Conservation (phyloP, 2,888 invertebrate species). For the Petrophora chlorosata region DNA sequence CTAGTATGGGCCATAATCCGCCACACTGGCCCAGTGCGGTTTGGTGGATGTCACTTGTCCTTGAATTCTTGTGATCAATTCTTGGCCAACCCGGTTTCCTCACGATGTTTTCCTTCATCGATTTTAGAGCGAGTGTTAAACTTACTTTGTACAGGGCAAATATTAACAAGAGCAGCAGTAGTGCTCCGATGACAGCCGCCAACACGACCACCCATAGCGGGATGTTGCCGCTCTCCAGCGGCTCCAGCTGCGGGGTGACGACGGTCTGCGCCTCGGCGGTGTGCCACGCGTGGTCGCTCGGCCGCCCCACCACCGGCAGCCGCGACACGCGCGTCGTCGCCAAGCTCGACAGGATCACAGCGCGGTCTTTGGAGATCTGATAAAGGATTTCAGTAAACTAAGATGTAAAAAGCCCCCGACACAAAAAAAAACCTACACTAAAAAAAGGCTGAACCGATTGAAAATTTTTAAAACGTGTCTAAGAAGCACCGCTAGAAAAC, state of each 20-base stretch:
- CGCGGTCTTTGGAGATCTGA: conserved; percentile 68
- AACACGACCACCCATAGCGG: conserved; percentile 94
- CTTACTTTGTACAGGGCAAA: conserved; percentile 92
- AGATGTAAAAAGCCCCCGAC: no score
- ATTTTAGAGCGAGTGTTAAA: neutral
- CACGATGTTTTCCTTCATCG: neutral
- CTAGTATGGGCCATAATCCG: no score
- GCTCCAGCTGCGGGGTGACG: conserved; percentile 86
- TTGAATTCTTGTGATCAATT: no score
- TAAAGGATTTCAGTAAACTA: no score
- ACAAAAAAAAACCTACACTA: no score
- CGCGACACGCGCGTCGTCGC: conserved; percentile 88
- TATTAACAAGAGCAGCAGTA: conserved; percentile 90
- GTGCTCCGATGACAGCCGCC: conserved; percentile 91
- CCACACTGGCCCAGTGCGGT: no score
- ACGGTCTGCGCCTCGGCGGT: conserved; percentile 89
- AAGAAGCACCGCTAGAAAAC: no score
- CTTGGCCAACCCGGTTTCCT: no score
- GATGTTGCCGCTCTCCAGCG: conserved; percentile 86
- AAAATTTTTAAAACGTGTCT: no score
- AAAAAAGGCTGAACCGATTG: no score
- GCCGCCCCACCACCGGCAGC: conserved; percentile 88
- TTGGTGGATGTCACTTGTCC: no score
- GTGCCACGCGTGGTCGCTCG: conserved; percentile 83
- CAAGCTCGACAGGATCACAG: conserved; percentile 89